A percentile compares a stretch with the other conserved stretches of the same genome.
Evolutionary conservation across 2,113 vertebrate genomes (phyloP).

Genomic region (Hippocampus zosterae): DNA sequence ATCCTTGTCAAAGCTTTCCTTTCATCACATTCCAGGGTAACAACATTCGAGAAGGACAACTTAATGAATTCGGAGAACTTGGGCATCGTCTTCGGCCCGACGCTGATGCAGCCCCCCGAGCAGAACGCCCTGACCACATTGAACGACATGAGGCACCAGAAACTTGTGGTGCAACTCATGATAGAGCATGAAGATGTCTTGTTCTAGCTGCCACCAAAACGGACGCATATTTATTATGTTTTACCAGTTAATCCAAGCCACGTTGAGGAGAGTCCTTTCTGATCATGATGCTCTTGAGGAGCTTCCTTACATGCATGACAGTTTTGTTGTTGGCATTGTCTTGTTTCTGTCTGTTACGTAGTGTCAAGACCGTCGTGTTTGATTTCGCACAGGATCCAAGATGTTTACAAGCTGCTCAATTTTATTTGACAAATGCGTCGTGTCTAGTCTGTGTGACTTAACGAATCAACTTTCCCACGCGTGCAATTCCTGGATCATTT

Average conservation of each 20-base stretch:
- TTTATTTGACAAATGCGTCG: conserved; percentile 37
- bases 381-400: conserved; percentile 23
- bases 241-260: conserved; percentile 56
- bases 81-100: conserved; percentile 95
- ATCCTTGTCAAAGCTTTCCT: background rate
- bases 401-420: conserved; percentile 37
- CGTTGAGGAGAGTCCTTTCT: conserved; percentile 43
- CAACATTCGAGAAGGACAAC: conserved; percentile 92
- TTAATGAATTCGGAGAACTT: conserved; percentile 96
- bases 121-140: conserved; percentile 89
- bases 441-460: conserved; percentile 23
- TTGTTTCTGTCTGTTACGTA: conserved; percentile 48
- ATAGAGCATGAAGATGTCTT: conserved; percentile 97
- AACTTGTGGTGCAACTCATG: conserved; percentile 91
- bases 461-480: conserved; percentile 10
- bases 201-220: conserved; percentile 72
- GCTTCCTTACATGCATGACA: conserved; percentile 74
- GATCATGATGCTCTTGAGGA: conserved; percentile 69
- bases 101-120: conserved; percentile 93
- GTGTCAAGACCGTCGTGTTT: conserved; percentile 39
- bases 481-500: conserved; percentile 26
- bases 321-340: conserved; percentile 52
- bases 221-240: conserved; percentile 61
- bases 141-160: conserved; percentile 97
- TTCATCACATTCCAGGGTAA: conserved; percentile 76